Evolutionary conservation across 2,888 invertebrate genomes (phyloP), one percentile per base, ranked within the genome.

Genomic region (Dicyrtoma fusca): DNA sequence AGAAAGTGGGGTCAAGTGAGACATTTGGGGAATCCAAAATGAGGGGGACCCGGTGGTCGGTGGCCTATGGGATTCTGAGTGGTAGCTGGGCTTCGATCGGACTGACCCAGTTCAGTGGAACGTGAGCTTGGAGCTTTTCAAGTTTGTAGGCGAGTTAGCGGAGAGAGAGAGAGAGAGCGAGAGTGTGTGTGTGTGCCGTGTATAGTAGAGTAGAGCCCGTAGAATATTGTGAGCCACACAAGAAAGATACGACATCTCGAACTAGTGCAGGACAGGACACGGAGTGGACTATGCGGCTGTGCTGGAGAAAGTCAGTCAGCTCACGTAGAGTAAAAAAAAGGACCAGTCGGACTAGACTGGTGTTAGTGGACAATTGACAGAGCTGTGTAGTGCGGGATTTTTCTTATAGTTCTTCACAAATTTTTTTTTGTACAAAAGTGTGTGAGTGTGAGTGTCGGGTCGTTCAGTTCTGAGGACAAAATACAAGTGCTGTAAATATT

Each of bases 101-200:
- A 79, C 77, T 79, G 79, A 79, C 77, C 79, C 77, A 77, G 77
- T 77, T 79, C 79, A 79, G 75, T 72, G 71, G 71, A 74, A 73
- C 55, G 63, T 55, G 14, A 57, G 17, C 25, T 45, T 57, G 42
- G 45, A 68, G 68, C 25, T 66, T 66, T 57, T 49, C 66, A 51
- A 66, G 66, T 66, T 66, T 51, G 49, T 49, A 66, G 49, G 61
- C 51, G 55, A 62, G 62, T 61, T 26, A 25, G 55, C 19, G 21
- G 21, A 51, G 61, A 17, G 47, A 23, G 34, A 69, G 69, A 47
- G 59, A 59, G 47, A 69, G 47, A 49, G 61, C 13, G 23, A 55
- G 51, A 57, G 61, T 11, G 55, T n/a, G 25, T 14, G 59, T 66
- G 51, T 26, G 23, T 47, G 42, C 3, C 21, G 61, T 61, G 44